phyloP scores from a whole-genome alignment of 2,113 vertebrate species.

The Bolborhynchus lineola region DNA sequence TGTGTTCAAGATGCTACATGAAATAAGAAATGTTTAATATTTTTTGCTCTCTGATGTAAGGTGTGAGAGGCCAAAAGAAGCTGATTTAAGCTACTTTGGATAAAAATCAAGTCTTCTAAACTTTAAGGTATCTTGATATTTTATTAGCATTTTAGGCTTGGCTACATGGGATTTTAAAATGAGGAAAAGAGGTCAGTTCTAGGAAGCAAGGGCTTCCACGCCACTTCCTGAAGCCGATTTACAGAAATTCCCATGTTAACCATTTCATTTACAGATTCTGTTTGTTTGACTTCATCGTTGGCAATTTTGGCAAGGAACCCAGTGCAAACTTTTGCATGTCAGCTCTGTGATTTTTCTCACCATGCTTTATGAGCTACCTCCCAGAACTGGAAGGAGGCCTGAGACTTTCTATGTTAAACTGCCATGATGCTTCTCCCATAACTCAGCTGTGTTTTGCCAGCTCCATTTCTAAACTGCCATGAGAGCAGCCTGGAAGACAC shows the following conservation, averaged over 20 bases:
- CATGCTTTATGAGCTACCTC: background rate
- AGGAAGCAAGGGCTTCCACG: background rate
- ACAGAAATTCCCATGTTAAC: conserved; percentile 12
- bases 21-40: background rate
- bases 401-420: background rate
- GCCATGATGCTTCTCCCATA: background rate
- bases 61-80: background rate
- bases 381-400: conserved; percentile 19
- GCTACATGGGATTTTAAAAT: background rate
- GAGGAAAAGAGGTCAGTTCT: background rate
- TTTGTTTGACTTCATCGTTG: background rate
- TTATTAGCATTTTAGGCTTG: background rate
- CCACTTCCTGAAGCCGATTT: background rate
- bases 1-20: background rate
- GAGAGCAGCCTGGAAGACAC: conserved; percentile 47
- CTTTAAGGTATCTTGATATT: background rate
- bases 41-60: background rate
- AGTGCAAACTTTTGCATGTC: background rate
- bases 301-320: background rate
- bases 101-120: background rate
- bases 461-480: conserved; percentile 7
- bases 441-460: conserved; percentile 40
- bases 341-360: conserved; percentile 7
- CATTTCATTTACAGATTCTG: background rate
- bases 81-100: background rate